phyloP scores from a whole-genome alignment of 2,113 vertebrate species.

The Corythornis madagascariensis region DNA sequence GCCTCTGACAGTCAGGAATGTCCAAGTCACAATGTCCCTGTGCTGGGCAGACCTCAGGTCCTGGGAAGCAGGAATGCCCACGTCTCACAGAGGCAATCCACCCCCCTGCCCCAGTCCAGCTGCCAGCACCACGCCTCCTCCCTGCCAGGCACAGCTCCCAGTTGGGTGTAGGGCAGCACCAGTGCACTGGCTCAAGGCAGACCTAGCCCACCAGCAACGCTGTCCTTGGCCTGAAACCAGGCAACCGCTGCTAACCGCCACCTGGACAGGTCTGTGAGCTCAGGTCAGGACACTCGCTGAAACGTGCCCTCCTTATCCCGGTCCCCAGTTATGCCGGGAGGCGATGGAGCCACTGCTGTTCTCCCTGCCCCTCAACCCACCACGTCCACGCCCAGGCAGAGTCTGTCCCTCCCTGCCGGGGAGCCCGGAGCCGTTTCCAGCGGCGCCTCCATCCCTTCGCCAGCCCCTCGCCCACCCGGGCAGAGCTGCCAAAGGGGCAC shows the following conservation, averaged over 20 bases:
- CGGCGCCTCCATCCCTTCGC: neutral
- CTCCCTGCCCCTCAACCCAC: neutral
- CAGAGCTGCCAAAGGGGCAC: neutral
- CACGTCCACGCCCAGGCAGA: rapidly evolving
- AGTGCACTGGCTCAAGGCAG: neutral
- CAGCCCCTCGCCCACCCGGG: neutral
- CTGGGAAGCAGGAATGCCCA: neutral
- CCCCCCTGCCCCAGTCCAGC: rapidly evolving
- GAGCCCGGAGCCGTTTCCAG: neutral
- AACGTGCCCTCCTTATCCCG: neutral
- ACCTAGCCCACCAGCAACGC: neutral
- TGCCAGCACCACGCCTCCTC: neutral
- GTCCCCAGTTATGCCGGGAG: neutral
- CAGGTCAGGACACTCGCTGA: neutral
- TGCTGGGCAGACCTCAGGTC: neutral
- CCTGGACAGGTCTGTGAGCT: neutral
- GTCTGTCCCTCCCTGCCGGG: neutral
- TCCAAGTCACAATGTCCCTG: neutral
- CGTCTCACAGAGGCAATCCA: rapidly evolving
- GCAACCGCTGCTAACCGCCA: neutral
- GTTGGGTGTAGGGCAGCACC: neutral
- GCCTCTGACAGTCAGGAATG: neutral
- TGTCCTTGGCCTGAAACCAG: neutral
- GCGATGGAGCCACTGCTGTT: rapidly evolving
- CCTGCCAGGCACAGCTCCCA: rapidly evolving